These are phyloP conservation scores for Abramis brama DNA, from an alignment of 2,113 vertebrate genomes.

Conservation along the genomic window DNA sequence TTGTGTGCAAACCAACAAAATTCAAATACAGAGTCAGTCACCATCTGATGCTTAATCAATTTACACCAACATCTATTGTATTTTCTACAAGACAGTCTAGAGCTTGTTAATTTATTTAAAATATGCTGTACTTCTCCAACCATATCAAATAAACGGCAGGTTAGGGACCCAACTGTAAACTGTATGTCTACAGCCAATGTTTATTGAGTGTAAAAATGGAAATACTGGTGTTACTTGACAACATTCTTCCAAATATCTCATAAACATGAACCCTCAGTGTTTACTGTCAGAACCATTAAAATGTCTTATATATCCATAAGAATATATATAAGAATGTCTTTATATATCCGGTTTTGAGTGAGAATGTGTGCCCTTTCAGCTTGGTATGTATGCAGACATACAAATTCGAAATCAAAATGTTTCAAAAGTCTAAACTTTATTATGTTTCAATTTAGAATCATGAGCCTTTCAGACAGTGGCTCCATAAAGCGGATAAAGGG, in stretches of 20 bases:
- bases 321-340: background rate
- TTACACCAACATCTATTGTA: constrained; percentile 58
- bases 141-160: background rate
- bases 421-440: constrained; percentile 82
- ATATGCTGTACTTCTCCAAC: background rate
- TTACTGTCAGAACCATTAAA: constrained; percentile 23
- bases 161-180: constrained; percentile 46
- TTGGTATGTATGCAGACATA: constrained; percentile 67
- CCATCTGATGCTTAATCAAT: constrained; percentile 60
- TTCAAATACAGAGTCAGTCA: constrained; percentile 50
- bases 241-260: constrained; percentile 44
- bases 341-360: constrained; percentile 57
- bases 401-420: constrained; percentile 72
- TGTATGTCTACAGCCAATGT: constrained; percentile 54
- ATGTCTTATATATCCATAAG: constrained; percentile 15
- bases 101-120: constrained; percentile 45
- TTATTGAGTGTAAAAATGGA: constrained; percentile 36
- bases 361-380: constrained; percentile 58
- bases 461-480: constrained; percentile 65
- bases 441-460: constrained; percentile 75
- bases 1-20: constrained; percentile 6
- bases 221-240: constrained; percentile 40
- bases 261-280: constrained; percentile 33
- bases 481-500: constrained; percentile 65
- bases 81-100: constrained; percentile 45